These are phyloP conservation scores for Andrena minutula DNA, from an alignment of 2,888 invertebrate genomes.

Conservation along the genomic window DNA sequence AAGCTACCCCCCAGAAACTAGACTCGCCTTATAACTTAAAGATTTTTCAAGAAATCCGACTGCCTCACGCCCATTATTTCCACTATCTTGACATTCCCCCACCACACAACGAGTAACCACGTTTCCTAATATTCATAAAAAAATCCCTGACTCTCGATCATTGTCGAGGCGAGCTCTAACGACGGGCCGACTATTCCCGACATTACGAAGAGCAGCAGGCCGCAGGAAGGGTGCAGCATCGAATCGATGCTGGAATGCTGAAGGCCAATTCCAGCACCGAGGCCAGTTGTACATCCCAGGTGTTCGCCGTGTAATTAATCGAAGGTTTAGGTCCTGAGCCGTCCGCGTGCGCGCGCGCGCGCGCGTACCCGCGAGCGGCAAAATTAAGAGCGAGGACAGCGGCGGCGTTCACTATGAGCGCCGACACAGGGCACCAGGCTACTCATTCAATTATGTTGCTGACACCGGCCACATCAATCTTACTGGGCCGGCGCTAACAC, in stretches of 20 bases:
- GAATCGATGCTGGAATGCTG: slow-evolving; percentile 68
- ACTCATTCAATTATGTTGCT: slow-evolving; percentile 84
- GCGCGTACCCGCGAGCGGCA: slow-evolving; percentile 73
- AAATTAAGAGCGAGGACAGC: slow-evolving; percentile 77
- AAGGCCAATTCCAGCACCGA: slow-evolving; percentile 66
- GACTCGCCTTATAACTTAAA: no score
- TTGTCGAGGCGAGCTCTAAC: background rate
- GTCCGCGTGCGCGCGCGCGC: slow-evolving; percentile 55
- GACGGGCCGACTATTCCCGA: slow-evolving; percentile 6
- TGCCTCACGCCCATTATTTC: background rate
- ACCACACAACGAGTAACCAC: background rate
- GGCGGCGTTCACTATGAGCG: slow-evolving; percentile 67
- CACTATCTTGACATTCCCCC: background rate
- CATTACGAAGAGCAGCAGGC: background rate
- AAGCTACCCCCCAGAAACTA: no score
- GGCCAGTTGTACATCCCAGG: slow-evolving; percentile 70
- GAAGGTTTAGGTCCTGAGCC: slow-evolving; percentile 72
- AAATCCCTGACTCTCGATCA: background rate
- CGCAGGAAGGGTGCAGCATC: slow-evolving; percentile 19
- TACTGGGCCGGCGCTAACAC: slow-evolving; percentile 71
- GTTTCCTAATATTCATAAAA: slow-evolving; percentile 9
- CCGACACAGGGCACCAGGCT: slow-evolving; percentile 73
- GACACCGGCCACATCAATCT: slow-evolving; percentile 83
- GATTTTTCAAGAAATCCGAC: no score
- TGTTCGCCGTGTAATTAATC: slow-evolving; percentile 80